Base-by-base conservation (phyloP, 2,888 invertebrate genomes). In the Agrilus cyanescens region DNA sequence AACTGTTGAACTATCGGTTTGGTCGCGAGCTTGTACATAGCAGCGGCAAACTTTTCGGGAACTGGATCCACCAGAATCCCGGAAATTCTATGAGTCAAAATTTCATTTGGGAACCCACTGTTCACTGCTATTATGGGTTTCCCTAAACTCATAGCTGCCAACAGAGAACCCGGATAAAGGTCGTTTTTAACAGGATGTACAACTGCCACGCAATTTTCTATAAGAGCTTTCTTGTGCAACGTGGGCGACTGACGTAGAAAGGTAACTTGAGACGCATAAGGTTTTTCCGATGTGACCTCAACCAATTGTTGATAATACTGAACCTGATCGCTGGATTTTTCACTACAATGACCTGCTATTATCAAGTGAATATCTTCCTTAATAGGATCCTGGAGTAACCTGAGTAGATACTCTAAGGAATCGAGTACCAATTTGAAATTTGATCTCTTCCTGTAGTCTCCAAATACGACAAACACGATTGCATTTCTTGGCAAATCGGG, bases 381-480 rank as follows among this genome's bases (percentile, higher is more conserved):
- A 4, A 55, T 37, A 13, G 50, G 47, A 16, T 59, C 56, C 7
- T 54, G 55, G 3, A 54, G 49, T n/a, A 57, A 45, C 13, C 54
- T 46, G n/a, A 63, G 46, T 10, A 63, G 48, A 10, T 59, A 46
- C 38, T 63, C 63, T 37, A 65, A 61, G 1, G 62, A 57, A 6
- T 63, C 59, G 30, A 63, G 32, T n/a, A 58, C 56, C 37, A 64
- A 39, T 38, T 53, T 54, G 36, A 65, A 64, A 44, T 64, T 64
- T 1, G 62, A 57, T 1, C 59, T 53, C 47, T 55, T 51, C 39
- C 46, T 53, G 44, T 56, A 65, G 33, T 55, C 56, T 1, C 63
- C 63, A 32, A 63, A 56, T 4, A 58, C 55, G 4, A 63, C 56
- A 37, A 63, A 62, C 0, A 62, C 16, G 12, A 59, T 53, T 10